Percentiles rank a stretch among this genome's conserved stretches.
Conservation (phyloP, 2,888 invertebrate genomes). For the Phasia obesa region DNA sequence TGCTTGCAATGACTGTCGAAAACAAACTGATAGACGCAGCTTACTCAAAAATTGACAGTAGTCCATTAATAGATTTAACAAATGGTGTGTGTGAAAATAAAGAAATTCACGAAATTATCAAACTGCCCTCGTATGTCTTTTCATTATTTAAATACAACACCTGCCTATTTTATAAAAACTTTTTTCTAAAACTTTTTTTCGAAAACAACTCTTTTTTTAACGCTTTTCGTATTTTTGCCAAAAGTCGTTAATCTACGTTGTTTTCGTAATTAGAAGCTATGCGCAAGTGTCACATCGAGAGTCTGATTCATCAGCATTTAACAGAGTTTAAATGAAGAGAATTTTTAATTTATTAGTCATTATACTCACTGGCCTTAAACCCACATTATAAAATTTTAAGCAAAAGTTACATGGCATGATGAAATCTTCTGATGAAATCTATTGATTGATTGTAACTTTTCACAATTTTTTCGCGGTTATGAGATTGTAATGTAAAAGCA, state of each 20-base stretch:
- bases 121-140: too few species aligned
- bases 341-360: slow-evolving; percentile 49
- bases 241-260: background rate
- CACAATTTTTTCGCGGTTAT: slow-evolving; percentile 18
- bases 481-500: slow-evolving; percentile 27
- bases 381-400: slow-evolving; percentile 39
- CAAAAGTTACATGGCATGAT: slow-evolving; percentile 8
- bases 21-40: too few species aligned
- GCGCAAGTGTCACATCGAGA: slow-evolving; percentile 13
- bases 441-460: slow-evolving; percentile 1
- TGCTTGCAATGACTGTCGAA: too few species aligned
- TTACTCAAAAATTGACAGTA: too few species aligned
- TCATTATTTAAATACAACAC: too few species aligned
- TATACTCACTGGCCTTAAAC: background rate
- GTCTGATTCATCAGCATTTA: slow-evolving; percentile 38
- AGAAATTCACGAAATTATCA: too few species aligned
- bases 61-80: too few species aligned
- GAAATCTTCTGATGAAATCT: slow-evolving; percentile 12
- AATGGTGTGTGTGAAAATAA: too few species aligned
- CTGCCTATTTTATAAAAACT: too few species aligned
- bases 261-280: slow-evolving; percentile 24
- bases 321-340: slow-evolving; percentile 11
- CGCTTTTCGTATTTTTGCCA: background rate
- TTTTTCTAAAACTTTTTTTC: background rate
- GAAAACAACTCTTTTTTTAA: background rate